A percentile compares a stretch with the other conserved stretches of the same genome.
phyloP scores from a whole-genome alignment of 2,113 vertebrate genomes.

The Galbula dea region DNA sequence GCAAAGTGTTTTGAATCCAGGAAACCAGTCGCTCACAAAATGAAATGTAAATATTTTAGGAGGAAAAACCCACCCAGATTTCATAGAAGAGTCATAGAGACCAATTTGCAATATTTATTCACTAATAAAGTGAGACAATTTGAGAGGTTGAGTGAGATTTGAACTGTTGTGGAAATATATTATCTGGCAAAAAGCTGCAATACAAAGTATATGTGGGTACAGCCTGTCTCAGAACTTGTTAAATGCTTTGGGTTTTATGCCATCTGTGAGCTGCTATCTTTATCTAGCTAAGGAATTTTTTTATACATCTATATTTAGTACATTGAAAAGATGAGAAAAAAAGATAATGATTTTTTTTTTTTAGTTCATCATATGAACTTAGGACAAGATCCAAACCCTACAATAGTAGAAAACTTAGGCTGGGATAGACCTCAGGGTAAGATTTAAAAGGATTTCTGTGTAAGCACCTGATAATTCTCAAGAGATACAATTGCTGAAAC shows the following conservation, averaged over 20 bases:
- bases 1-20: neutral
- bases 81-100: neutral
- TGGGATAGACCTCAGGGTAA: neutral
- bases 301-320: constrained; percentile 48
- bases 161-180: neutral
- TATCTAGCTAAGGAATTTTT: constrained; percentile 40
- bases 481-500: neutral
- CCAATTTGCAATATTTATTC: neutral
- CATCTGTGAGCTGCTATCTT: constrained; percentile 65
- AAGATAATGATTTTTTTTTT: neutral
- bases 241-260: constrained; percentile 30
- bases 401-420: neutral
- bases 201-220: constrained; percentile 2
- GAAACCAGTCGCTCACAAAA: neutral
- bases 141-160: constrained; percentile 3
- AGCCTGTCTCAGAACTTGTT: constrained; percentile 20
- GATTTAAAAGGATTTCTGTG: neutral
- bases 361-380: neutral
- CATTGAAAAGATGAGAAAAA: neutral
- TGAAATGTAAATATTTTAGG: neutral
- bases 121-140: neutral
- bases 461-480: neutral
- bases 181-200: neutral
- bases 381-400: neutral
- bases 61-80: neutral